These are phyloP conservation scores for Poliocrania exsul DNA, from an alignment of 2,797 vertebrate genomes.

Conservation along the genomic window DNA sequence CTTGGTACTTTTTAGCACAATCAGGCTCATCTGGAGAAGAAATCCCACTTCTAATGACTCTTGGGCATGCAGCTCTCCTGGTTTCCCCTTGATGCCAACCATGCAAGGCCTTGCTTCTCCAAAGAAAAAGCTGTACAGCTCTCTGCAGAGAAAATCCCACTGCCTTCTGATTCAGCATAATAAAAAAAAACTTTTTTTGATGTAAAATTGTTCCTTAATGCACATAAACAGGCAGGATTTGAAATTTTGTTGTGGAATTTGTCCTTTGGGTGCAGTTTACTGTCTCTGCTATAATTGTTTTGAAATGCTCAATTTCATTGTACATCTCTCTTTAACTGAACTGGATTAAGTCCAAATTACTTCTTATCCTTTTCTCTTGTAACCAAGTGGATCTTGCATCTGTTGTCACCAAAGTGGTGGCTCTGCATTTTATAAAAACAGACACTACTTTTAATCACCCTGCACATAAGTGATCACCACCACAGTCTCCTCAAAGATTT, in stretches of 20 bases:
- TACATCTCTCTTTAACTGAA: background rate
- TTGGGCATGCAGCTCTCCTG: background rate
- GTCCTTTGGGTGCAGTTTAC: background rate
- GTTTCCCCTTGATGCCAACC: background rate
- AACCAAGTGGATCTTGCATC: background rate
- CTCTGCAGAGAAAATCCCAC: background rate
- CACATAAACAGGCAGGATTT: background rate
- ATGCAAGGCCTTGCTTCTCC: background rate
- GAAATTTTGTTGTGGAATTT: conserved; percentile 5
- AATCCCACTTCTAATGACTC: background rate
- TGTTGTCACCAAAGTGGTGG: fast-evolving
- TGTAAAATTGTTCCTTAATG: background rate
- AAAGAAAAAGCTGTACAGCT: background rate
- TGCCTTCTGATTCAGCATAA: background rate
- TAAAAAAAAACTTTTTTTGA: background rate
- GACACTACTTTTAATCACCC: background rate
- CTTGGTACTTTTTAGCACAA: background rate
- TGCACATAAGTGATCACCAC: background rate
- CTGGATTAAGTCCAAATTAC: background rate
- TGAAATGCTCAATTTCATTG: background rate
- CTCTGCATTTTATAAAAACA: background rate
- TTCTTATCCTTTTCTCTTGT: background rate
- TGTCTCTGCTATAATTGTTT: background rate
- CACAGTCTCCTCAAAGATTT: background rate
- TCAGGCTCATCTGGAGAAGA: background rate